Evolutionary conservation across 2,888 invertebrate species (phyloP), one percentile per base, ranked within the genome.

Genomic region (Leucozona laternaria): DNA sequence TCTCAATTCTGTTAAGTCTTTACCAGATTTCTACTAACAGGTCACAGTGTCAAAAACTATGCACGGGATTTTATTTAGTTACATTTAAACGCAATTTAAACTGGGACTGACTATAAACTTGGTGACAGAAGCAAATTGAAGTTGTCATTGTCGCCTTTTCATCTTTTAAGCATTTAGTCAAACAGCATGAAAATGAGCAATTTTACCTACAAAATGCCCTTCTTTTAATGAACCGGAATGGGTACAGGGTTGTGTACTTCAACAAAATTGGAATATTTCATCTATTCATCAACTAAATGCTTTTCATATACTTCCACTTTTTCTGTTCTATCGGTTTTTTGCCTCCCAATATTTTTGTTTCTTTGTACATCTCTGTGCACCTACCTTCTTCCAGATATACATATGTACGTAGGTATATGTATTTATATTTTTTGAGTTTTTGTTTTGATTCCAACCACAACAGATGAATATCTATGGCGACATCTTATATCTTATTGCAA

Each of bases 401-500:
- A 1, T 34, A 28, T 60, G n/a, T n/a, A n/a, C n/a, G n/a, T n/a
- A n/a, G n/a, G n/a, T n/a, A n/a, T n/a, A n/a, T n/a, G n/a, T 17
- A 20, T 48, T 13, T 13, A 0, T 37, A 17, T 62, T 43, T 62
- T 43, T 28, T 37, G 11, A 70, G 22, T 48, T 45, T 70, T 62
- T 80, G 70, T 76, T 71, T 76, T 76, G 75, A 62, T 76, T 81
- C 62, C 55, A 37, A 76, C 13, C n/a, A 22, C 31, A 58, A 28
- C 15, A 13, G 48, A 50, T 15, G n/a, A 34, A 57, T 64, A 45
- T 22, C 43, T 55, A 48, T 71, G 71, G 76, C 76, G 71, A 64
- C 70, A 76, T 48, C 20, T 53, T 28, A 45, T 20, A 22, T 50
- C 34, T 60, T 57, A 57, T 72, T 57, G 64, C 57, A 66, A 66